Base-by-base conservation (phyloP, 2,113 vertebrate species). In the Notarius quadriscutis region DNA sequence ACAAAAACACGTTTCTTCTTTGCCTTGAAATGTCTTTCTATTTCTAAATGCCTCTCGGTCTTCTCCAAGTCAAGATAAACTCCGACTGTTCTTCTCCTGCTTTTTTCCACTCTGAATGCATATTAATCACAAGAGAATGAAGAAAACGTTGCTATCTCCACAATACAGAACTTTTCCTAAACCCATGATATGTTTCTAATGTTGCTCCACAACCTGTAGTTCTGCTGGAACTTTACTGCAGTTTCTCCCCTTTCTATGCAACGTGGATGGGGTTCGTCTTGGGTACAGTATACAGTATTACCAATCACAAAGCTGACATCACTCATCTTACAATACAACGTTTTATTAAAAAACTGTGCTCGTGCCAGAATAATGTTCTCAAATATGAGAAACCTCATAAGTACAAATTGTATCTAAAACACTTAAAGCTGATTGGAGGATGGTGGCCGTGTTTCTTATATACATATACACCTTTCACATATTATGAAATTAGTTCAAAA, bases 41-140 rank as follows among this genome's bases (percentile, higher is more conserved):
- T 87, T 87, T 34, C n/a, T 50, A 71, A 81, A 82, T 4, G 12
- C 48, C 55, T 74, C 86, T 62, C 30, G 4, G 51, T 81, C 11
- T 30, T 58, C 58, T 51, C 58, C 20, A 34, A n/a, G 48, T n/a
- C n/a, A 20, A 22, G 41, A 67, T 81, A 69, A 57, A 53, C 51
- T 81, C 65, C 77, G 41, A 62, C n/a, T 79, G 51, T 25, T 60
- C 53, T 22, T n/a, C 51, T 53, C 20, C 85, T 58, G 30, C 63
- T 87, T 22, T 69, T 41, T 48, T 53, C 55, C 34, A 60, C 63
- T 65, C 63, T n/a, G 17, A 86, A 71, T 48, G 7, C 30, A 53
- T 60, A 86, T 67, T 20, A 48, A 55, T 58, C 53, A 72, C 0
- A 15, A 72, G 51, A 48, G 18, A 20, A 7, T 30, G 17, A 71